Base-by-base conservation (phyloP, 2,113 vertebrate genomes). In the Pterocles orientalis region DNA sequence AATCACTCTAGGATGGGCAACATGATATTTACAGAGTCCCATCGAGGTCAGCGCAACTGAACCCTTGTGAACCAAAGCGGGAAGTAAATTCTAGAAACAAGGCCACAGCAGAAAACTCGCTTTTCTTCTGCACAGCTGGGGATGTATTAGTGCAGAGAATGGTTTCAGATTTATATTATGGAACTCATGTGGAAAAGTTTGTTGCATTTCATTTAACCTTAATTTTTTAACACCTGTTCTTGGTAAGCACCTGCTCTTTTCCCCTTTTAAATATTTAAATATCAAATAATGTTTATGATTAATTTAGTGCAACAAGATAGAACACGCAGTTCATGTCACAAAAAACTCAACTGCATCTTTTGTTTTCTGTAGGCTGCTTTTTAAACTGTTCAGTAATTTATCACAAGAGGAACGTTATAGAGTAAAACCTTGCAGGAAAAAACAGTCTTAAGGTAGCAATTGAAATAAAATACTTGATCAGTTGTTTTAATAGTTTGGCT, bases 221-320 rank as follows among this genome's bases (percentile, higher is more conserved):
- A 64, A 20, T 64, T 93, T 91, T 25, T 4, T 79, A 84, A 50
- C 81, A 88, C 80, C 54, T 94, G 80, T 62, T 75, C 77, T 88
- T 15, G 4, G 28, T 69, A 91, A 50, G 45, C 73, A 82, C 57
- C 77, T 92, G 53, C 62, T 91, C 70, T 94, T 88, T 82, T n/a
- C 23, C 1, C 39, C 41, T 85, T 95, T 84, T 61, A 84, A 89
- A 86, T 71, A 64, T 65, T 91, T 84, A 68, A 86, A 92, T 83
- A 92, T 53, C 70, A n/a, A 82, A 64, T 66, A 86, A 62, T 61
- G 20, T 57, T 94, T 90, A 82, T 83, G 26, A 86, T 92, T 93
- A 75, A 91, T 95, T 91, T 86, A 94, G 17, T 64, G 43, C 58
- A 88, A 77, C 50, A 83, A 95, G 91, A 39, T 36, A 58, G 58